Evolutionary conservation across 2,888 invertebrate genomes (phyloP).

Genomic region (Azorinus chamasolen): DNA sequence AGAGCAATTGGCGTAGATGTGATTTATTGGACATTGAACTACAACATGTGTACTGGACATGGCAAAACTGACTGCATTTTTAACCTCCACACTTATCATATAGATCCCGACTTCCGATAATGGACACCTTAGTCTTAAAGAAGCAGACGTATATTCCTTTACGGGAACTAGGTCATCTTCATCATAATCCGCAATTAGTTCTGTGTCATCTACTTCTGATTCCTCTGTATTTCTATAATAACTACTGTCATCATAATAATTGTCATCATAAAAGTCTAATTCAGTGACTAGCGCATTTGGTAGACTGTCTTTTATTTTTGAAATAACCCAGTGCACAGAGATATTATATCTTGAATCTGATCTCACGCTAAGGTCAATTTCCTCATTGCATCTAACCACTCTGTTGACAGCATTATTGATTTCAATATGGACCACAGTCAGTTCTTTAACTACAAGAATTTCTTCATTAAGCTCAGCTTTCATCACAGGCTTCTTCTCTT

Average conservation of each 20-base stretch:
- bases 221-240: too few species aligned
- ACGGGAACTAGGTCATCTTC: too few species aligned
- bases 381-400: conserved; percentile 17
- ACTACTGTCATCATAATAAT: too few species aligned
- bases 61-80: conserved; percentile 66
- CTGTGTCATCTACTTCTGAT: too few species aligned
- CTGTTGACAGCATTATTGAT: too few species aligned
- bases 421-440: not conserved
- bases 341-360: conserved; percentile 33
- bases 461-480: not conserved
- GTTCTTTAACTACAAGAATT: conserved; percentile 32
- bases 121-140: conserved; percentile 43
- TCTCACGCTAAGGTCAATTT: conserved; percentile 20
- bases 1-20: conserved; percentile 60
- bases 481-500: not conserved
- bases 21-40: conserved; percentile 69
- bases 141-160: conserved; percentile 18
- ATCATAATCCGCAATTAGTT: too few species aligned
- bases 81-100: conserved; percentile 53
- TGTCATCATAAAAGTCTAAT: too few species aligned
- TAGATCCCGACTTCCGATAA: conserved; percentile 70
- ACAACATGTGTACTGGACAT: conserved; percentile 47
- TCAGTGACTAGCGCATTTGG: not conserved
- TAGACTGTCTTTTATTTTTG: not conserved
- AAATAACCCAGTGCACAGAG: conserved; percentile 27